Evolutionary conservation across 2,113 vertebrate genomes (phyloP).

Genomic region (Campylomormyrus tamandua): DNA sequence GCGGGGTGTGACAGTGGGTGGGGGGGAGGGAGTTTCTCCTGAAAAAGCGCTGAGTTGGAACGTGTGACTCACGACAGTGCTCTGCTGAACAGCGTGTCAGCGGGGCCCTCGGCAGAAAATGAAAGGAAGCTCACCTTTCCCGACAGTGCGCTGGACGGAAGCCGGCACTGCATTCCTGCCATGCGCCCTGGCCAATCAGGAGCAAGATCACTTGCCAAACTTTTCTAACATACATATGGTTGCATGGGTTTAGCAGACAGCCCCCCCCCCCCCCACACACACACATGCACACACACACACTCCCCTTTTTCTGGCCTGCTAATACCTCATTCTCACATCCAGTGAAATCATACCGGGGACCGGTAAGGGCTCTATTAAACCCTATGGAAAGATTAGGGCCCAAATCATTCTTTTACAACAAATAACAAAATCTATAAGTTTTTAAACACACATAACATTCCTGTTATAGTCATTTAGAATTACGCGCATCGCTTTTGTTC

Average conservation of each 20-base stretch:
- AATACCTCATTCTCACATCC: background rate
- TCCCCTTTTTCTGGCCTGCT: background rate
- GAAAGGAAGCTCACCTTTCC: constrained; percentile 9
- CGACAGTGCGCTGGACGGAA: background rate
- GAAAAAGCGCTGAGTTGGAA: background rate
- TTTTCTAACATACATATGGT: background rate
- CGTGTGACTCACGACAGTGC: background rate
- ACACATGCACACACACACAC: background rate
- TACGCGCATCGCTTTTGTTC: background rate
- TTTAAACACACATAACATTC: background rate
- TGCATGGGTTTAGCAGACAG: background rate
- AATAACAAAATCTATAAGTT: background rate
- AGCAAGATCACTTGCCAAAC: background rate
- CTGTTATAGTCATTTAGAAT: background rate
- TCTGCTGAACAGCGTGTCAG: background rate
- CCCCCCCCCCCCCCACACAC: background rate
- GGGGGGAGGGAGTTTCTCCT: background rate
- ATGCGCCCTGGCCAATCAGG: background rate
- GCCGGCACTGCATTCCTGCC: background rate
- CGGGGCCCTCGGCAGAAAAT: background rate
- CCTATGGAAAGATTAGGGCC: background rate
- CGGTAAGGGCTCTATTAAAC: background rate
- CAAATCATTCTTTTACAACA: background rate
- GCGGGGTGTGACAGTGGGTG: background rate
- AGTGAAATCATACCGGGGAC: background rate